A percentile compares a stretch with the other conserved stretches of the same genome.
Evolutionary conservation across 2,113 vertebrate species (phyloP).

Genomic region (Rutilus rutilus): DNA sequence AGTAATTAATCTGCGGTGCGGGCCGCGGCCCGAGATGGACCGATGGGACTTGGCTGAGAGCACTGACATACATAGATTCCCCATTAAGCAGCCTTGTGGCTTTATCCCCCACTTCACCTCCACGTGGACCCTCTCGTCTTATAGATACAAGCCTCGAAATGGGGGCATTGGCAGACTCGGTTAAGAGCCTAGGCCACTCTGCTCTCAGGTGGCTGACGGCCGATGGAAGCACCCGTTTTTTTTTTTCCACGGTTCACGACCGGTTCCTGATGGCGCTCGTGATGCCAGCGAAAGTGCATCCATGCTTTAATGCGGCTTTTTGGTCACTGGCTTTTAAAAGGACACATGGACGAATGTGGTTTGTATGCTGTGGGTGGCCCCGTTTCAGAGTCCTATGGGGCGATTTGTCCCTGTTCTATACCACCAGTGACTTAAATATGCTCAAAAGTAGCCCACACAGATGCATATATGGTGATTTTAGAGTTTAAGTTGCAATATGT

Average conservation of each 20-base stretch:
- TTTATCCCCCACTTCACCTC: slow-evolving; percentile 39
- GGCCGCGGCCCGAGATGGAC: slow-evolving; percentile 65
- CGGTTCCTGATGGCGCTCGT: slow-evolving; percentile 70
- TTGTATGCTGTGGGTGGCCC: slow-evolving; percentile 36
- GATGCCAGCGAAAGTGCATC: slow-evolving; percentile 55
- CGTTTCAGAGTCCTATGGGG: slow-evolving; percentile 40
- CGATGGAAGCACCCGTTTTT: slow-evolving; percentile 67
- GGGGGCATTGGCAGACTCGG: neutral
- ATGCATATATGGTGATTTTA: neutral
- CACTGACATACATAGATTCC: slow-evolving; percentile 46
- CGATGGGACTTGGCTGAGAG: slow-evolving; percentile 61
- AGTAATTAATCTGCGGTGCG: slow-evolving; percentile 75
- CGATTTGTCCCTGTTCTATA: slow-evolving; percentile 32
- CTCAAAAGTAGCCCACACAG: neutral
- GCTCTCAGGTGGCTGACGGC: slow-evolving; percentile 66
- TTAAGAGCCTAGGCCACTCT: slow-evolving; percentile 24
- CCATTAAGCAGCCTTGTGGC: slow-evolving; percentile 31
- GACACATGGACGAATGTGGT: neutral
- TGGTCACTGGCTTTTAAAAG: slow-evolving; percentile 71
- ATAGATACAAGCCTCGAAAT: slow-evolving; percentile 36
- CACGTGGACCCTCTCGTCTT: slow-evolving; percentile 53
- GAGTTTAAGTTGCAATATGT: neutral
- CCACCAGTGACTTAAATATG: slow-evolving; percentile 19
- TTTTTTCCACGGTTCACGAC: slow-evolving; percentile 69
- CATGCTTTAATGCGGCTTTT: slow-evolving; percentile 70